Evolutionary conservation across 1,140 invertebrate genomes (phyloP).

Genomic region (Temnothorax nylanderi): DNA sequence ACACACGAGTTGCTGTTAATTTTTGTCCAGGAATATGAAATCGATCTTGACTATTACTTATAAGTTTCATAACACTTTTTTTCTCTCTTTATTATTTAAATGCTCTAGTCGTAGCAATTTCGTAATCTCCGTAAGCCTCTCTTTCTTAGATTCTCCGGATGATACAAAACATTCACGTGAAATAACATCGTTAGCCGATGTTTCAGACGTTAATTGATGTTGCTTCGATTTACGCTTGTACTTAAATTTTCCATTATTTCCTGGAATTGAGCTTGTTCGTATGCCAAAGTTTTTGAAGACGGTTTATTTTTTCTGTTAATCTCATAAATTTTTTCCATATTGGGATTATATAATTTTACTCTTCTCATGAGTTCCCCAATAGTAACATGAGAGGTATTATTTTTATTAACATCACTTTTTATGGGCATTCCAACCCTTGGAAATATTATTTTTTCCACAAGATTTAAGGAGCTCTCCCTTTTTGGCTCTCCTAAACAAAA

Average conservation of each 20-base stretch:
- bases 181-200: not conserved
- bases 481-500: not conserved
- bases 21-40: not conserved
- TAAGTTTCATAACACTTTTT: not conserved
- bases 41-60: not conserved
- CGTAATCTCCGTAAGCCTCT: not conserved
- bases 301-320: not conserved
- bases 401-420: not conserved
- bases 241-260: not conserved
- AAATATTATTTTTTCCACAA: not conserved
- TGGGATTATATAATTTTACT: not conserved
- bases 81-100: not conserved
- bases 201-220: not conserved
- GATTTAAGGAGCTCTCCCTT: not conserved
- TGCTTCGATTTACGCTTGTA: not conserved
- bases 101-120: not conserved
- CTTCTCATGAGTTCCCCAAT: not conserved
- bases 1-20: not conserved
- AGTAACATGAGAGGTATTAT: not conserved
- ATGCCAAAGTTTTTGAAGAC: not conserved
- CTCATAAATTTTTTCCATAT: not conserved
- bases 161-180: not conserved
- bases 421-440: not conserved
- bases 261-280: not conserved
- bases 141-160: not conserved